phyloP scores from a whole-genome alignment of 2,797 vertebrate genomes.

The Xiphophorus birchmanni region DNA sequence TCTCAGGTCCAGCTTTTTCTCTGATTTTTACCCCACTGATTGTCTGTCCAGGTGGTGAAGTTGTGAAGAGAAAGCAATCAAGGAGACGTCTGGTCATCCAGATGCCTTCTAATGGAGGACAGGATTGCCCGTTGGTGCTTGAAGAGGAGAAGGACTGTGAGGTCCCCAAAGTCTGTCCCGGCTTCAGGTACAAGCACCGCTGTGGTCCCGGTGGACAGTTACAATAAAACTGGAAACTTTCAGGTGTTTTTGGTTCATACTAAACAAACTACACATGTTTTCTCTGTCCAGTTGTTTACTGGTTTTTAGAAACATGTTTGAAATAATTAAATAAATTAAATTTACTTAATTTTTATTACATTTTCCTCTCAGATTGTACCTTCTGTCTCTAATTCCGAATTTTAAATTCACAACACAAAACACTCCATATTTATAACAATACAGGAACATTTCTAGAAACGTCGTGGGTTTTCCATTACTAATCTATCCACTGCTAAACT shows the following conservation, averaged over 20 bases:
- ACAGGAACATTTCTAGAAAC: not conserved
- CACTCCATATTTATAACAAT: not conserved
- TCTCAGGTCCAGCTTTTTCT: constrained; percentile 7
- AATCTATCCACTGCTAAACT: not conserved
- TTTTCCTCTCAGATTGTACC: too few species aligned
- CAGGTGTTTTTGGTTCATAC: not conserved
- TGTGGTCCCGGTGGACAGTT: not conserved
- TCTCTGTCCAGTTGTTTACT: too few species aligned
- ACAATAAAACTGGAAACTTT: not conserved
- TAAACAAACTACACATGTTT: too few species aligned
- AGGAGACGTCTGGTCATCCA: constrained; percentile 91
- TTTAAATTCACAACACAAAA: not conserved
- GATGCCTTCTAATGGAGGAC: constrained; percentile 89
- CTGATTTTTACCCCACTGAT: constrained; percentile 26
- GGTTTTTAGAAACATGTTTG: too few species aligned
- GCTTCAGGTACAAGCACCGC: constrained; percentile 85
- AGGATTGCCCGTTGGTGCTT: constrained; percentile 89
- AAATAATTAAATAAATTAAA: too few species aligned
- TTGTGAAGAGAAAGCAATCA: constrained; percentile 83
- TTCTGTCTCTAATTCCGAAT: too few species aligned
- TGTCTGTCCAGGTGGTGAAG: constrained; percentile 64
- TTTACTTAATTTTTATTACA: too few species aligned
- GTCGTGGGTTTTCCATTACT: not conserved
- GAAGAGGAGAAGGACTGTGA: constrained; percentile 92
- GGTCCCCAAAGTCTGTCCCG: constrained; percentile 82